Conservation (phyloP, 1,140 invertebrate genomes). For the Drosophila bocqueti region DNA sequence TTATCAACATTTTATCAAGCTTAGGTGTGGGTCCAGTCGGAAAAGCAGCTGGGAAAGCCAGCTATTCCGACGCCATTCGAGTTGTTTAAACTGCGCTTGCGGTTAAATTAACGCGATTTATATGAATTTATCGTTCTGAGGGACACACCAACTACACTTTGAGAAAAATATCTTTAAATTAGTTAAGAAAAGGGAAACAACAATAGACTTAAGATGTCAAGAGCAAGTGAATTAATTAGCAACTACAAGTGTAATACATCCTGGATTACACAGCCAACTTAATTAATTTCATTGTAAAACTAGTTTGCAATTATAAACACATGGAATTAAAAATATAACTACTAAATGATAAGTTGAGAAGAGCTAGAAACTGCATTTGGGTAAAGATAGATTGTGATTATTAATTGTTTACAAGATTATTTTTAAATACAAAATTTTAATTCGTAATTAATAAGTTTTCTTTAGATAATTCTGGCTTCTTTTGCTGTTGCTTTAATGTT, state of each 20-base stretch:
- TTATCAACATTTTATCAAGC: conserved; percentile 73
- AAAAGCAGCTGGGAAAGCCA: conserved; percentile 11
- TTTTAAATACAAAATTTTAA: background rate
- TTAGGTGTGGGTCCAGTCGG: conserved; percentile 51
- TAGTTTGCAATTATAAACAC: background rate
- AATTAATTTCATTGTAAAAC: background rate
- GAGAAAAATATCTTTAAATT: background rate
- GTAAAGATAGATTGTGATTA: too few species aligned
- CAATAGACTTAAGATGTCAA: background rate
- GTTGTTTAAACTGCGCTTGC: conserved; percentile 76
- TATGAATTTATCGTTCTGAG: conserved; percentile 68
- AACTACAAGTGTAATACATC: background rate
- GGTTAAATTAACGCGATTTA: conserved; percentile 80
- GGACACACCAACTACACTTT: conserved; percentile 10
- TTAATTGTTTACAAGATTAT: too few species aligned
- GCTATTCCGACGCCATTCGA: conserved; percentile 59
- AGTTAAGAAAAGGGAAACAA: too few species aligned
- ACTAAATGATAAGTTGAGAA: background rate
- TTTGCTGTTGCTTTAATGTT: background rate
- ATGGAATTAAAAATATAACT: background rate
- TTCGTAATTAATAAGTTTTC: background rate
- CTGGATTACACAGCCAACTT: background rate
- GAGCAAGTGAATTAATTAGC: background rate
- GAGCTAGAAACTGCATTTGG: background rate
- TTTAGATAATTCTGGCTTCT: background rate